Percentiles rank a stretch among this genome's conserved stretches.
Conservation (phyloP, 2,797 vertebrate genomes). For the Falco concolor region DNA sequence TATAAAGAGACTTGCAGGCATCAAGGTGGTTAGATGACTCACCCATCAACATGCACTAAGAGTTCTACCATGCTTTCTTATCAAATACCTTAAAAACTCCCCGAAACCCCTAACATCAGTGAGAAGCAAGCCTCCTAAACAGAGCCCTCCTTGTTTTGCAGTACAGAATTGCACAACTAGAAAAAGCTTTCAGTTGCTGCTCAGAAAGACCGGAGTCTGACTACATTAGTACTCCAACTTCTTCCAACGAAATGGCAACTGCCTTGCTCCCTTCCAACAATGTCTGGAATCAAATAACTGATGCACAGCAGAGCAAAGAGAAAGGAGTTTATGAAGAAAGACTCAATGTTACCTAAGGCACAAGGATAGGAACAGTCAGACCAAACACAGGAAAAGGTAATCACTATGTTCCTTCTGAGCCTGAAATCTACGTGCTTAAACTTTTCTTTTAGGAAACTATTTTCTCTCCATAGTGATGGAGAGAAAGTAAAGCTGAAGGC, state of each 20-base stretch:
- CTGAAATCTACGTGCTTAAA: neutral
- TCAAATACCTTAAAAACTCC: neutral
- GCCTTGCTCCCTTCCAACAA: neutral
- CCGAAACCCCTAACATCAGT: neutral
- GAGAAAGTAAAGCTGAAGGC: neutral
- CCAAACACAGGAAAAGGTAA: neutral
- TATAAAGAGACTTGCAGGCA: neutral
- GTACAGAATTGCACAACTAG: neutral
- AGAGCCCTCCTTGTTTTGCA: neutral
- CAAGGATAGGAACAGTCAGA: neutral
- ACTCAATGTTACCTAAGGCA: neutral
- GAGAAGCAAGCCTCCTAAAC: neutral
- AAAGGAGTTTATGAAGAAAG: neutral
- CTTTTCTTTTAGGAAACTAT: neutral
- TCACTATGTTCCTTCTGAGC: neutral
- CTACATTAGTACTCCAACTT: neutral
- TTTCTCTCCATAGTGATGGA: neutral
- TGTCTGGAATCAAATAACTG: neutral
- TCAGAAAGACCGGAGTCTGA: neutral
- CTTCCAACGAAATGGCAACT: neutral
- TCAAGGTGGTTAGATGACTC: neutral
- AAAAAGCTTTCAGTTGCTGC: neutral
- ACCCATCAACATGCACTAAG: neutral
- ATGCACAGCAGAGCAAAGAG: neutral
- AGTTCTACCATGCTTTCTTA: neutral